These are phyloP conservation scores for Spatulosminthurus flaviceps DNA, from an alignment of 2,888 invertebrate genomes.

Conservation along the genomic window DNA sequence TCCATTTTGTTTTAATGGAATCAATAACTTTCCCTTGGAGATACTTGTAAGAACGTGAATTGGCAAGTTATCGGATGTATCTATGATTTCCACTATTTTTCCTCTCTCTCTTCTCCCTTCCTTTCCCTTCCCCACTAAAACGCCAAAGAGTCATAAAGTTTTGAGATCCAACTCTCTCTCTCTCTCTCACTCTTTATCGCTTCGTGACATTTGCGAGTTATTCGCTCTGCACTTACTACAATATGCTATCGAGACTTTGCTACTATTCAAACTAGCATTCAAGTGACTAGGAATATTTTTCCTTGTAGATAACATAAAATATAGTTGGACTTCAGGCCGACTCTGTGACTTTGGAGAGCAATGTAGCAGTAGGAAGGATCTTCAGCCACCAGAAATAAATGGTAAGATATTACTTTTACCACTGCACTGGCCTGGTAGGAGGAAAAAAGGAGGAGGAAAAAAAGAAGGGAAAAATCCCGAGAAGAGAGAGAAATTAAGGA, in stretches of 20 bases:
- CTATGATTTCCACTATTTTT: neutral
- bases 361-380: conserved; percentile 23
- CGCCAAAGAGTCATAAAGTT: neutral
- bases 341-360: conserved; percentile 81
- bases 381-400: conserved; percentile 35
- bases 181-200: too few relatives aligned
- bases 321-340: conserved; percentile 92
- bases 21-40: neutral
- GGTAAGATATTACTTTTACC: conserved; percentile 75
- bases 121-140: too few relatives aligned
- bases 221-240: neutral
- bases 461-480: too few relatives aligned
- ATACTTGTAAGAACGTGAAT: too few relatives aligned
- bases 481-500: too few relatives aligned
- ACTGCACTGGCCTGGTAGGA: too few relatives aligned
- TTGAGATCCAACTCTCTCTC: neutral
- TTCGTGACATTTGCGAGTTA: conserved; percentile 13
- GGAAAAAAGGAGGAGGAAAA: too few relatives aligned
- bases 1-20: neutral
- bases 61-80: neutral
- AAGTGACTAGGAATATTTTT: neutral
- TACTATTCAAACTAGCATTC: conserved; percentile 1
- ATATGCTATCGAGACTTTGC: neutral
- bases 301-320: conserved; percentile 65
- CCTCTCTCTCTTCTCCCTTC: neutral